A percentile compares a stretch with the other conserved stretches of the same genome.
Conservation (phyloP, 1,140 invertebrate species). For the Zaprionus kolodkinae region DNA sequence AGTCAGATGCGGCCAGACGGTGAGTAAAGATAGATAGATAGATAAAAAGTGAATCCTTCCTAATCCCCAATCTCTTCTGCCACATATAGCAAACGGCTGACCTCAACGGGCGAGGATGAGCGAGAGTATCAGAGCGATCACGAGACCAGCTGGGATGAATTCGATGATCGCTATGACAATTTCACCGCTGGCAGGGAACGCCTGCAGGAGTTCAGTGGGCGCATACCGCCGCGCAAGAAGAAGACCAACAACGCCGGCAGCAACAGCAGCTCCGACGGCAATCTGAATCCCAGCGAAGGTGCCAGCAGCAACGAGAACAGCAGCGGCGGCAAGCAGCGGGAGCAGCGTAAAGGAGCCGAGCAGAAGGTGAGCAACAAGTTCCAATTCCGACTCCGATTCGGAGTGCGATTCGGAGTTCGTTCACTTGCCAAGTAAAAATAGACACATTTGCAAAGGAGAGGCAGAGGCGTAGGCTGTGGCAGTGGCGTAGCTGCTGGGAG, state of each 20-base stretch:
- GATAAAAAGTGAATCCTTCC: background rate
- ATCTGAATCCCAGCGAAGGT: conserved; percentile 10
- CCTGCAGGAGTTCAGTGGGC: conserved; percentile 82
- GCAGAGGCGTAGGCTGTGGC: background rate
- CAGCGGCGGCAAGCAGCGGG: conserved; percentile 35
- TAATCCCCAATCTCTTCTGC: background rate
- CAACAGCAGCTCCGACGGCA: conserved; percentile 28
- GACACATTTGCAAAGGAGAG: conserved; percentile 6
- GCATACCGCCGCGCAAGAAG: conserved; percentile 83
- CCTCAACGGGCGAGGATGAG: conserved; percentile 83
- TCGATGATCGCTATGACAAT: conserved; percentile 81
- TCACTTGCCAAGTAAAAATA: conserved; percentile 58
- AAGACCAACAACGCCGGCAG: conserved; percentile 56
- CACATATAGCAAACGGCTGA: conserved; percentile 71
- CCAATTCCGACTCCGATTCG: background rate
- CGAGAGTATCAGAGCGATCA: conserved; percentile 82
- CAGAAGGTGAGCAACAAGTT: conserved; percentile 57
- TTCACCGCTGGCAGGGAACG: conserved; percentile 82
- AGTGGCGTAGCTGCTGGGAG: no score
- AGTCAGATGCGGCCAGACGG: conserved; percentile 81
- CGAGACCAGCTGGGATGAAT: conserved; percentile 83
- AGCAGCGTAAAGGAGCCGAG: conserved; percentile 34
- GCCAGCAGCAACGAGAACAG: background rate
- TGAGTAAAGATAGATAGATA: conserved; percentile 40
- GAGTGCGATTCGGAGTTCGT: conserved; percentile 52